A percentile compares a stretch with the other conserved stretches of the same genome.
phyloP scores from a whole-genome alignment of 2,888 invertebrate genomes.

The Lasioglossum pauxillum region DNA sequence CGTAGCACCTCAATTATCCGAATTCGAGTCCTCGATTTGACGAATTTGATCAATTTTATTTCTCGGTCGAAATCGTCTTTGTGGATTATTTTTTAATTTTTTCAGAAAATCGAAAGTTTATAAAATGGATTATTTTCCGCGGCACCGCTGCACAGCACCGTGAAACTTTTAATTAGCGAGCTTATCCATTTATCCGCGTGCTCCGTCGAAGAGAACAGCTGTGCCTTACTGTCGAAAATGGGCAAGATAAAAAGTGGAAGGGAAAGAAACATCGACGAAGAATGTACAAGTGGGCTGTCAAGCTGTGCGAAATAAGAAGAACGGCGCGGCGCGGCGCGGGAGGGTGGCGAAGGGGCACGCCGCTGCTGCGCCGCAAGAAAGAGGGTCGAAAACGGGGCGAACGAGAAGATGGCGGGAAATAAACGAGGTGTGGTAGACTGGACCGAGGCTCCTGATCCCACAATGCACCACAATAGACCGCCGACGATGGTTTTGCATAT shows the following conservation, averaged over 20 bases:
- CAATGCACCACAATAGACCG: conserved; percentile 81
- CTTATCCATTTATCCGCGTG: conserved; percentile 79
- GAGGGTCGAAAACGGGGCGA: conserved; percentile 24
- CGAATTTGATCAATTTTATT: too few species aligned
- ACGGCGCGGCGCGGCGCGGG: not conserved
- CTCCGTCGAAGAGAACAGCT: conserved; percentile 70
- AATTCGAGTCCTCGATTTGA: not conserved
- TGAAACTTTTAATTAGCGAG: conserved; percentile 75
- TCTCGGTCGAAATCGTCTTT: too few species aligned
- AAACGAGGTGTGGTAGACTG: conserved; percentile 81
- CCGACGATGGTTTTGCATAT: conserved; percentile 82
- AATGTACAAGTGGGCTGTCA: conserved; percentile 56
- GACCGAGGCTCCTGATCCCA: conserved; percentile 79
- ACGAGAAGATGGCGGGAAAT: conserved; percentile 75
- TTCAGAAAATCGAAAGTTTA: too few species aligned
- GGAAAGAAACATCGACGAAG: conserved; percentile 53
- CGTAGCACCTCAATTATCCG: not conserved
- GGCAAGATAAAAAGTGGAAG: conserved; percentile 14
- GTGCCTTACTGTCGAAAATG: conserved; percentile 50
- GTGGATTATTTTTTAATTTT: too few species aligned
- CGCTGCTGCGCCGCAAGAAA: not conserved
- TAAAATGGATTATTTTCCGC: too few species aligned
- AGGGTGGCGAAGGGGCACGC: not conserved
- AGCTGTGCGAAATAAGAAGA: not conserved
- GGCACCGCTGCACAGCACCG: not conserved